phyloP scores from a whole-genome alignment of 2,888 invertebrate genomes.

The Metopia argyrocephala region DNA sequence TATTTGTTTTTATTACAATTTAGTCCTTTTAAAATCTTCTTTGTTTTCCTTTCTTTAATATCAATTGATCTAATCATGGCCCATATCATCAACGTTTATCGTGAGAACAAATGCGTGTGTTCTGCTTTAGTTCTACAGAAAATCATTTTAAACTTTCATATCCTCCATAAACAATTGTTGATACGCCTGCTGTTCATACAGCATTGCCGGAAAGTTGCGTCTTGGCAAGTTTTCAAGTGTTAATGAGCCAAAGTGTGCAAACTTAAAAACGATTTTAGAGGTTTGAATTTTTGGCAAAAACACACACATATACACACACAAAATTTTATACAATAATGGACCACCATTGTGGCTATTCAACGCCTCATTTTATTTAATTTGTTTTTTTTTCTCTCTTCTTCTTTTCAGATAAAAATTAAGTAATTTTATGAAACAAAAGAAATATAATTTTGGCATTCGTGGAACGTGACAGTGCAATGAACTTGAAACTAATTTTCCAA shows the following conservation, averaged over 20 bases:
- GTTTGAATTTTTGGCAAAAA: conserved; percentile 3
- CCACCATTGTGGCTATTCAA: conserved; percentile 37
- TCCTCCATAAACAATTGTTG: neutral
- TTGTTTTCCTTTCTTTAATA: conserved; percentile 30
- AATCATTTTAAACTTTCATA: conserved; percentile 11
- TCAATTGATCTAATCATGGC: conserved; percentile 56
- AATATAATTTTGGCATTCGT: neutral
- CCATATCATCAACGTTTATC: conserved; percentile 63
- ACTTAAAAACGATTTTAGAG: neutral
- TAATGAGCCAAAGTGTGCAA: conserved; percentile 54
- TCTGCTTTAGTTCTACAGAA: conserved; percentile 49
- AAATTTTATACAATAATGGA: conserved; percentile 7
- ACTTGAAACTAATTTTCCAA: neutral
- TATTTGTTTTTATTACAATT: conserved; percentile 18
- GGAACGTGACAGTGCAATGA: conserved; percentile 44
- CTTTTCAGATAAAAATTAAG: conserved; percentile 46
- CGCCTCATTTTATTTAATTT: neutral
- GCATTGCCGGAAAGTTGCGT: neutral
- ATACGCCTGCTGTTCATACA: neutral
- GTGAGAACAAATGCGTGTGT: conserved; percentile 77
- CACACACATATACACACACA: too few relatives aligned
- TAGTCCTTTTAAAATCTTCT: conserved; percentile 1
- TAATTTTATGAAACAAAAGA: conserved; percentile 41
- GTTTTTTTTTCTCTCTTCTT: too few relatives aligned
- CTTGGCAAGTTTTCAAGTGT: conserved; percentile 43